Percentiles rank a stretch among this genome's conserved stretches.
phyloP scores from a whole-genome alignment of 2,113 vertebrate species.

The Desmodus rotundus region DNA sequence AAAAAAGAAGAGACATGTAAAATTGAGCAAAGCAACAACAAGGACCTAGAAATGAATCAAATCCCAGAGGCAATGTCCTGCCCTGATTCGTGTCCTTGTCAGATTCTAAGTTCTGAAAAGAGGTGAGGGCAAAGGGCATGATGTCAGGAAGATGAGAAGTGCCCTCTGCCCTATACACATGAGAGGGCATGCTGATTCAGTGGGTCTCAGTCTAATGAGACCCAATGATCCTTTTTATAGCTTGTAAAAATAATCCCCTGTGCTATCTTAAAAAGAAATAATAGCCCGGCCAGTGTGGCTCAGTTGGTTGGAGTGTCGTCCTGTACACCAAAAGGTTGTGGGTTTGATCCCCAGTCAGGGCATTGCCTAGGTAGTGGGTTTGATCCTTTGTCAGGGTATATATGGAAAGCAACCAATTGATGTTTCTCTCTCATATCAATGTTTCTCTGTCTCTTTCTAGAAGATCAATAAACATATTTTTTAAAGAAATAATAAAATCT shows the following conservation, averaged over 20 bases:
- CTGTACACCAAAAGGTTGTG: too few species aligned
- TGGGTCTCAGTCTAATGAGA: not conserved
- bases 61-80: rapidly evolving
- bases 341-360: too few species aligned
- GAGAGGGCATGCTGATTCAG: rapidly evolving
- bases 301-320: too few species aligned
- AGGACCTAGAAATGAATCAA: not conserved
- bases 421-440: too few species aligned
- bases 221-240: not conserved
- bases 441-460: too few species aligned
- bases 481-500: not conserved
- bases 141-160: rapidly evolving
- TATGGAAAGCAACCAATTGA: too few species aligned
- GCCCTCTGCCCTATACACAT: rapidly evolving
- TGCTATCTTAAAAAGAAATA: not conserved
- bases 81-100: rapidly evolving
- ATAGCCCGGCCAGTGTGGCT: too few species aligned
- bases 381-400: too few species aligned
- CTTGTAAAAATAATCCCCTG: not conserved
- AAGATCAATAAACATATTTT: too few species aligned
- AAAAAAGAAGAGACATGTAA: not conserved
- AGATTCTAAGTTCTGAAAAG: not conserved
- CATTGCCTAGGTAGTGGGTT: too few species aligned
- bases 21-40: not conserved
- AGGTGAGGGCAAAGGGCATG: not conserved